These are phyloP conservation scores for Brachyalestes nurse DNA, from an alignment of 2,797 vertebrate genomes.

Conservation along the genomic window DNA sequence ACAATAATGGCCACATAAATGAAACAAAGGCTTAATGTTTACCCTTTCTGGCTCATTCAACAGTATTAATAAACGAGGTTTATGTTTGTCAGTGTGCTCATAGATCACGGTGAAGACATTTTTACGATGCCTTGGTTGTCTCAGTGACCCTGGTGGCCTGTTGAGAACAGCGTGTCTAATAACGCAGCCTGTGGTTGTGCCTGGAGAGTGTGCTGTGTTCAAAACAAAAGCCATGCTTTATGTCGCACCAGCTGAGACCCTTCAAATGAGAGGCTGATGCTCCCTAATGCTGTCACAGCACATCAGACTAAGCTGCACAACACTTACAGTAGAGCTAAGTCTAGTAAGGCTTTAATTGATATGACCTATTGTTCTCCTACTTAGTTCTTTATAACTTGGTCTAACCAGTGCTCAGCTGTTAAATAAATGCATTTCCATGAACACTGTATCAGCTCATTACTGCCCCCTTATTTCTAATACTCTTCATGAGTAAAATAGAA, in stretches of 20 bases:
- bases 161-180: constrained; percentile 60
- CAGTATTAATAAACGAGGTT: constrained; percentile 30
- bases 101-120: constrained; percentile 52
- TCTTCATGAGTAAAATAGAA: no score
- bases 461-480: no score
- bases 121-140: constrained; percentile 57
- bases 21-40: constrained; percentile 40
- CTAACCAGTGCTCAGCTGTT: no score
- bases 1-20: constrained; percentile 22
- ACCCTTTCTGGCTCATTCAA: constrained; percentile 24
- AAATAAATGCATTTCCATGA: no score
- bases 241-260: constrained; percentile 33
- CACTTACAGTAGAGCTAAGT: not conserved
- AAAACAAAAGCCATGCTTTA: constrained; percentile 58
- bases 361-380: not conserved
- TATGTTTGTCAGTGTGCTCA: constrained; percentile 44
- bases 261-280: not conserved
- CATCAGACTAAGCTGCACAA: constrained; percentile 4
- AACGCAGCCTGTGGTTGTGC: constrained; percentile 53
- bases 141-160: constrained; percentile 58
- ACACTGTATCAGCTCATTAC: no score
- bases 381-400: no score
- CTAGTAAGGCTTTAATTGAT: not conserved
- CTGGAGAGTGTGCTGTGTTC: constrained; percentile 36
- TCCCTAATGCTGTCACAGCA: constrained; percentile 19